Percentiles rank a stretch among this genome's conserved stretches.
Evolutionary conservation across 2,113 vertebrate species (phyloP).

Genomic region (Diglossa brunneiventris): DNA sequence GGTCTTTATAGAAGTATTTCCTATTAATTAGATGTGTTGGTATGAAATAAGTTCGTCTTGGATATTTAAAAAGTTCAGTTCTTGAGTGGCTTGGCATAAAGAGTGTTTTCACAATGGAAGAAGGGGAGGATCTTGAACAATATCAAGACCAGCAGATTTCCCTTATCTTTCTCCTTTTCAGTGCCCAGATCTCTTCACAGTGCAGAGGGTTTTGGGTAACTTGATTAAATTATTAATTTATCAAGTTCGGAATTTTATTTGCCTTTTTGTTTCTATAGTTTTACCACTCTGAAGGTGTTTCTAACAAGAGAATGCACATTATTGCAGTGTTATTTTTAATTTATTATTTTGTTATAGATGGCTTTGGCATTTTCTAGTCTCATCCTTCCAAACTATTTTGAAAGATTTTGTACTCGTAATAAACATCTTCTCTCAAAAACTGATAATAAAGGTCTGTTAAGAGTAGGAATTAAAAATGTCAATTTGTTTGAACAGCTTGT

Average conservation of each 20-base stretch:
- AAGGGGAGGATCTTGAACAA: not conserved
- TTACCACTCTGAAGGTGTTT: not conserved
- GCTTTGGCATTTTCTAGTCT: not conserved
- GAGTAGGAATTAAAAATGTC: constrained; percentile 76
- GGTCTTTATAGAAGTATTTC: not conserved
- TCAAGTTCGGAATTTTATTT: not conserved
- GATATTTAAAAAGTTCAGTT: not conserved
- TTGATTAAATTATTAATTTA: not conserved
- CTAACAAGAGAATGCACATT: not conserved
- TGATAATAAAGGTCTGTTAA: constrained; percentile 67
- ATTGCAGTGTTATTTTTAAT: not conserved
- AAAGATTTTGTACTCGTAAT: constrained; percentile 52
- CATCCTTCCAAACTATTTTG: not conserved
- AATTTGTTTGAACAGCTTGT: constrained; percentile 80
- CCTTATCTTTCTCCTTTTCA: not conserved
- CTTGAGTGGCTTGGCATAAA: not conserved
- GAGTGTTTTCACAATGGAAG: not conserved
- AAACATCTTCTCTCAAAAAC: constrained; percentile 60
- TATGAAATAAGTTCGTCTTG: not conserved
- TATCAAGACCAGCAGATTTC: not conserved
- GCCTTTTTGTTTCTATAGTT: not conserved
- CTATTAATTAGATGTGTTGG: not conserved
- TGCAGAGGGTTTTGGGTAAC: not conserved
- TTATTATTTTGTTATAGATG: not conserved
- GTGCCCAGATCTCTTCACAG: not conserved